Conservation (phyloP, 1,140 invertebrate species). For the Microplitis demolitor region DNA sequence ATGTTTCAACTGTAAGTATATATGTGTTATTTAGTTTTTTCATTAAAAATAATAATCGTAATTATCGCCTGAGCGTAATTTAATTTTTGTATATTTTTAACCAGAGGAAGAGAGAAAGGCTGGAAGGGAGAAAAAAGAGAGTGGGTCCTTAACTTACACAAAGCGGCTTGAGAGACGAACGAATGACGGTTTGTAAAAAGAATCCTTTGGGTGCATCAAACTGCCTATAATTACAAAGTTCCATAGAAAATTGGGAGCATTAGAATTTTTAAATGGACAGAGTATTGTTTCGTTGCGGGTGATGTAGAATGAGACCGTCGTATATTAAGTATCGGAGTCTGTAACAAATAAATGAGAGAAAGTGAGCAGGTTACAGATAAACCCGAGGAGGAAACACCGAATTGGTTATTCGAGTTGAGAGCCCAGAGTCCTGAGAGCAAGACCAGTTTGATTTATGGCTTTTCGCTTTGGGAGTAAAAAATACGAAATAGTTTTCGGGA, state of each 20-base stretch:
- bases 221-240: conserved; percentile 60
- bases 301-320: conserved; percentile 1
- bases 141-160: background rate
- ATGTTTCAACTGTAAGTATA: background rate
- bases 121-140: background rate
- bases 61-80: conserved; percentile 23
- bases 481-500: conserved; percentile 61
- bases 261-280: conserved; percentile 41
- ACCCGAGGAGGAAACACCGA: background rate
- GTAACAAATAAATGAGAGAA: conserved; percentile 10
- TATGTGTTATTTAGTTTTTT: background rate
- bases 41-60: conserved; percentile 15
- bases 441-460: conserved; percentile 58
- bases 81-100: conserved; percentile 16
- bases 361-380: conserved; percentile 5
- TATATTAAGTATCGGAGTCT: background rate
- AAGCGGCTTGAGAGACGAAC: conserved; percentile 4
- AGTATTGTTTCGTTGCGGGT: conserved; percentile 27
- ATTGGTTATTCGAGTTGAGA: conserved; percentile 20
- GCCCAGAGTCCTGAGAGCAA: too few species aligned
- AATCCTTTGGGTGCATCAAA: conserved; percentile 30
- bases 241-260: conserved; percentile 62
- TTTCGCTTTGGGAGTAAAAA: conserved; percentile 62
- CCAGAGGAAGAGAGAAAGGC: background rate
- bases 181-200: background rate